Base-by-base conservation (phyloP, 2,797 vertebrate species). In the Carduelis carduelis region DNA sequence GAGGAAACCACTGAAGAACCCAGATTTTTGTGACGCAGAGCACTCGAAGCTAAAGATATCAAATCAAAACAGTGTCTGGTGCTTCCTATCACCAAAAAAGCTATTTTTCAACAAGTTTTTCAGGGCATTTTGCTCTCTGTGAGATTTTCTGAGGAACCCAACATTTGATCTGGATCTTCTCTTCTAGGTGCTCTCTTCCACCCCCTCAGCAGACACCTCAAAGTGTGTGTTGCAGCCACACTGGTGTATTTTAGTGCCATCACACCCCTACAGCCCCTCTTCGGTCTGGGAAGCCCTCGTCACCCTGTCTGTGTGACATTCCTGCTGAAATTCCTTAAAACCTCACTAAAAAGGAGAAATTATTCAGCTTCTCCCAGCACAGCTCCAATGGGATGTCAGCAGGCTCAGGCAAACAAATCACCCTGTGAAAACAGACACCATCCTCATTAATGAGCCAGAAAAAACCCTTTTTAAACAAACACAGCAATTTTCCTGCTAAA, bases 91-190 rank as follows among this genome's bases (percentile, higher is more conserved):
- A n/a, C 4, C 6, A 52, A 28, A 9, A 8, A 66, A 57, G 2
- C 6, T 2, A 9, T 10, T 60, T 86, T n/a, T 28, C 0, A 0
- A 59, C 11, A 60, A 23, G 10, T 0, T 82, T 80, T 89, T 27
- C 16, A 17, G 34, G 12, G 4, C 1, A 7, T 24, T 89, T 87
- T 39, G 4, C 4, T 83, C 14, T 63, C 37, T 35, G 18, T 0
- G 8, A 6, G 28, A 35, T 47, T 85, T 89, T 59, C 24, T 32
- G 34, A 85, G 18, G 59, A 82, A 24, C 13, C 4, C 59, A 76
- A 21, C 7, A 4, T 27, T 14, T 49, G 4, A 46, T 35, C 12
- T 86, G 49, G 8, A 11, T 83, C 22, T 2, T 50, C 7, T 46
- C 4, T 16, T 53, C n/a, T 70, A 28, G 15, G 11, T 68, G 32